Conservation (phyloP, 2,113 vertebrate genomes). For the Pygathrix nemaeus region DNA sequence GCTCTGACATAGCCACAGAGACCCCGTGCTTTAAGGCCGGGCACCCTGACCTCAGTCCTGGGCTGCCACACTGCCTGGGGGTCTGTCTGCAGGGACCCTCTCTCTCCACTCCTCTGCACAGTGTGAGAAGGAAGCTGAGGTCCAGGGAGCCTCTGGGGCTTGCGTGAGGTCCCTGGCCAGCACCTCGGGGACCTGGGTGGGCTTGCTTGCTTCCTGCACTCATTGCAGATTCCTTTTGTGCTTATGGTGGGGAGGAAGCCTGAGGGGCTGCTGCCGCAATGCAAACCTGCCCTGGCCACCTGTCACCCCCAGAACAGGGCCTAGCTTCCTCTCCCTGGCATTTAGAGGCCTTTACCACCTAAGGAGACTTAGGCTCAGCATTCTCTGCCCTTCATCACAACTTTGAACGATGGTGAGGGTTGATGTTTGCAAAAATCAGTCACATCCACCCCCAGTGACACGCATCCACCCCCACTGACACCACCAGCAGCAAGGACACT, state of each 20-base stretch:
- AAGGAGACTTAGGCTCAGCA: background rate
- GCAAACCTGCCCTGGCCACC: background rate
- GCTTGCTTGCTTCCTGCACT: too few species aligned
- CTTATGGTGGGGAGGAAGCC: background rate
- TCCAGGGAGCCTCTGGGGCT: background rate
- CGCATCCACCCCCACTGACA: background rate
- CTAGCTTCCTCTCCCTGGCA: background rate
- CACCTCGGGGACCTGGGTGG: background rate
- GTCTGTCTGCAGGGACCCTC: background rate
- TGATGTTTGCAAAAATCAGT: background rate
- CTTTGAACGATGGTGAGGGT: background rate
- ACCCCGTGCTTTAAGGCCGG: background rate
- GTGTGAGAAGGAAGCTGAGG: background rate
- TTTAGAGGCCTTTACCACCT: background rate
- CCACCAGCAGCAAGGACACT: background rate
- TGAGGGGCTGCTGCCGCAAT: background rate
- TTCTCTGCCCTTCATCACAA: background rate
- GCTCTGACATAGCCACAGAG: background rate
- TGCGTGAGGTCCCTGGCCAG: background rate
- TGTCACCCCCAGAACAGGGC: background rate
- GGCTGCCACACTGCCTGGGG: background rate
- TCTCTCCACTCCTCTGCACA: background rate
- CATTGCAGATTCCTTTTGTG: background rate
- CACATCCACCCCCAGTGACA: background rate
- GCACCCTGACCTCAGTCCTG: accelerated